phyloP scores from a whole-genome alignment of 2,888 invertebrate species.

The Xestia c-nigrum region DNA sequence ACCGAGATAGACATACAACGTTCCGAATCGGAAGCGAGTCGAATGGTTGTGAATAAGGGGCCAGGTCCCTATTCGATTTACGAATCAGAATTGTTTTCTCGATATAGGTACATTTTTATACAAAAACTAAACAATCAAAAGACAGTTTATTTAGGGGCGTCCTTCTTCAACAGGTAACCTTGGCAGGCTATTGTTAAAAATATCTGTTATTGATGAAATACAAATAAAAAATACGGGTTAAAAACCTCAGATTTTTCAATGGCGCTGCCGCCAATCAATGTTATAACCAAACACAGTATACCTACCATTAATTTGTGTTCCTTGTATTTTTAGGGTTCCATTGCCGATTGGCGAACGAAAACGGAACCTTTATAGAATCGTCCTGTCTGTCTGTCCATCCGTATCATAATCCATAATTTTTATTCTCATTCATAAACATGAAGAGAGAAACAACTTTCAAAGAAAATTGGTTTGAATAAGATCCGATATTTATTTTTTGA shows the following conservation, averaged over 20 bases:
- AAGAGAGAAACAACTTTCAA: too few relatives aligned
- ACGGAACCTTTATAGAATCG: not conserved
- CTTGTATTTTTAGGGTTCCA: not conserved
- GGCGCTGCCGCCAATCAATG: not conserved
- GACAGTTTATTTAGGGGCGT: not conserved
- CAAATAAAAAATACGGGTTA: not conserved
- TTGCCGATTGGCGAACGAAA: not conserved
- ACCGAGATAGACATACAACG: too few relatives aligned
- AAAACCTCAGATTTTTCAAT: not conserved
- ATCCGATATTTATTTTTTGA: not conserved
- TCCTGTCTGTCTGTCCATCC: too few relatives aligned
- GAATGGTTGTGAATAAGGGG: too few relatives aligned
- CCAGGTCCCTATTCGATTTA: not conserved
- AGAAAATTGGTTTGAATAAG: too few relatives aligned
- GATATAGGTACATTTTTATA: not conserved
- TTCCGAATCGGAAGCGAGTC: too few relatives aligned
- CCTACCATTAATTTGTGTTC: conserved; percentile 2
- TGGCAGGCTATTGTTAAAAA: not conserved
- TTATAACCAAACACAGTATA: conserved; percentile 4
- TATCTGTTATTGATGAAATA: not conserved
- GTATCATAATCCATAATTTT: too few relatives aligned
- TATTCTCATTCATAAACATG: too few relatives aligned
- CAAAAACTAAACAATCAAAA: not conserved
- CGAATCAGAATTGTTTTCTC: not conserved
- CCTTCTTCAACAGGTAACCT: not conserved